phyloP scores from a whole-genome alignment of 2,888 invertebrate genomes.

The Chaitophorus viminalis region DNA sequence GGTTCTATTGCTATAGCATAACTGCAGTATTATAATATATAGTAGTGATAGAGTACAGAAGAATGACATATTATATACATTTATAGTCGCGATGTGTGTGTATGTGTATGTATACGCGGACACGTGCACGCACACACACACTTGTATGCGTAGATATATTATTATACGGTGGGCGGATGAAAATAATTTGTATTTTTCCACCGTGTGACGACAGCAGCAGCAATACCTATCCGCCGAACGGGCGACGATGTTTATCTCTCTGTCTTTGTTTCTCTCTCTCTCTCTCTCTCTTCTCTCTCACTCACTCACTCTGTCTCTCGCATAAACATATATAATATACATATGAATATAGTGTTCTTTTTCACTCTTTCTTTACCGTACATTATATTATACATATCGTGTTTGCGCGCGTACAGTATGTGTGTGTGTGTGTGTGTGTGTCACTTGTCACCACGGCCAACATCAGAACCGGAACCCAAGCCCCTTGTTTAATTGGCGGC shows the following conservation, averaged over 20 bases:
- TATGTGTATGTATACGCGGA: neutral
- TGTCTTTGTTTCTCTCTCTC: neutral
- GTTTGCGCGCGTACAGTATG: conserved; percentile 5
- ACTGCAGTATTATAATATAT: no score
- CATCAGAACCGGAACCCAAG: conserved; percentile 59
- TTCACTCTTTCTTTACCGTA: conserved; percentile 9
- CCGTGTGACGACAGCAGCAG: conserved; percentile 45
- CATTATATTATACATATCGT: neutral
- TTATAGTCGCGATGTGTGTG: neutral
- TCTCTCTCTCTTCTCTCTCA: neutral
- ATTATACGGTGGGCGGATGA: conserved; percentile 54
- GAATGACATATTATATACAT: neutral
- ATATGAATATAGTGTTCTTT: neutral
- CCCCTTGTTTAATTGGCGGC: conserved; percentile 61
- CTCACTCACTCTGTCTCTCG: no score
- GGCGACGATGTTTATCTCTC: conserved; percentile 53
- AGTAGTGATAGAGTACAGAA: neutral
- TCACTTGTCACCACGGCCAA: conserved; percentile 52
- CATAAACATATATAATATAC: no score
- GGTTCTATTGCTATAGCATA: no score
- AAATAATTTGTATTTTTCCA: conserved; percentile 60
- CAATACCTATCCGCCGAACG: conserved; percentile 22
- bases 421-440: no score
- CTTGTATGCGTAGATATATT: no score
- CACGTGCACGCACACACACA: neutral